Evolutionary conservation across 2,113 vertebrate species (phyloP).

Genomic region (Catharus fuscescens): DNA sequence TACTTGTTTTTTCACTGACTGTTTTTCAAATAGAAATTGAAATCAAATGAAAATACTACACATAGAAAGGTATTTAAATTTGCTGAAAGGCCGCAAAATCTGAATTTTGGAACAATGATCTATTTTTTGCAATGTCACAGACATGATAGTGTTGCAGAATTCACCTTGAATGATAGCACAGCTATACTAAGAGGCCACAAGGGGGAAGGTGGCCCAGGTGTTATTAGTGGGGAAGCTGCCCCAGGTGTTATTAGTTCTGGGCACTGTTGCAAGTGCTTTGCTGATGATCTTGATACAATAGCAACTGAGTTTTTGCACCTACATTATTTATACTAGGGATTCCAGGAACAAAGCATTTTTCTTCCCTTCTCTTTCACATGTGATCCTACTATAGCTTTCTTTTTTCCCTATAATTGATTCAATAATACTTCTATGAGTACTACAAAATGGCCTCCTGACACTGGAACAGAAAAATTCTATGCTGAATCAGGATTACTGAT

Average conservation of each 20-base stretch:
- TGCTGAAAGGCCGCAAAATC: background rate
- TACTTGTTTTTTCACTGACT: background rate
- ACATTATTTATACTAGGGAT: background rate
- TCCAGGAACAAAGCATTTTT: background rate
- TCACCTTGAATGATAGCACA: background rate
- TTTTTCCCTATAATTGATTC: background rate
- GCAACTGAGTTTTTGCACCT: background rate
- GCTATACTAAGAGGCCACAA: background rate
- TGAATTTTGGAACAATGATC: background rate
- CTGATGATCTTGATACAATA: background rate
- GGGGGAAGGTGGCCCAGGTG: background rate
- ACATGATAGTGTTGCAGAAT: background rate
- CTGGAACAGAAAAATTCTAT: background rate
- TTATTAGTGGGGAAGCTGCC: background rate
- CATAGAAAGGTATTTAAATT: background rate
- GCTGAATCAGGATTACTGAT: background rate
- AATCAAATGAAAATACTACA: background rate
- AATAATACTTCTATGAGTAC: background rate
- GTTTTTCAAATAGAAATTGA: background rate
- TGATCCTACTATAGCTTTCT: background rate
- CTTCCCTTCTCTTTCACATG: background rate
- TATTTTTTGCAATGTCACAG: background rate
- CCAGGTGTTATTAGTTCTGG: background rate
- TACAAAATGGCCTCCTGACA: background rate
- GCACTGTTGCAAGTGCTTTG: background rate